A percentile compares a stretch with the other conserved stretches of the same genome.
phyloP scores from a whole-genome alignment of 2,113 vertebrate genomes.

The Embiotoca jacksoni region DNA sequence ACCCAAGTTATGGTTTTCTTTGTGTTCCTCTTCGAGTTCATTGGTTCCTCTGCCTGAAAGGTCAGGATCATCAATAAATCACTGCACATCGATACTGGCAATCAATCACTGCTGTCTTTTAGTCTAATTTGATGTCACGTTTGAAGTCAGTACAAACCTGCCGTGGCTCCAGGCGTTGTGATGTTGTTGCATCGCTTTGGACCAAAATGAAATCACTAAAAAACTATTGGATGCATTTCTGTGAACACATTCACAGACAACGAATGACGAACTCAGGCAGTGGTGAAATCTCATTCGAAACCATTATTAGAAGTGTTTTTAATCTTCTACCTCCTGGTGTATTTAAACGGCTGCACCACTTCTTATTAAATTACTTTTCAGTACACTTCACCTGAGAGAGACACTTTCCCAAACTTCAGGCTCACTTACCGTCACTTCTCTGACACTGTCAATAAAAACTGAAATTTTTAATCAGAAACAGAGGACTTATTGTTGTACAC shows the following conservation, averaged over 20 bases:
- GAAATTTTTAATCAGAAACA: neutral
- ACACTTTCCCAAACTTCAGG: neutral
- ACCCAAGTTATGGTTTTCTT: neutral
- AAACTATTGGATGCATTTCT: too few species aligned
- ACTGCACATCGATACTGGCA: neutral
- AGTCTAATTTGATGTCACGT: neutral
- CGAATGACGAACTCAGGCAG: too few species aligned
- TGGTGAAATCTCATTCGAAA: too few species aligned
- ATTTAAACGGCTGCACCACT: neutral
- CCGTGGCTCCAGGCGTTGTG: too few species aligned
- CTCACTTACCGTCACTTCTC: neutral
- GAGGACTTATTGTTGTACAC: neutral
- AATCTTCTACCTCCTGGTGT: neutral
- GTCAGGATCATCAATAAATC: slow-evolving; percentile 22
- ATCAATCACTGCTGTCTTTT: slow-evolving; percentile 14
- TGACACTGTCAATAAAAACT: neutral
- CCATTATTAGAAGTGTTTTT: neutral
- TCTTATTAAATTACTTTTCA: slow-evolving; percentile 5
- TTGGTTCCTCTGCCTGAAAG: neutral
- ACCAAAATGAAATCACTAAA: too few species aligned
- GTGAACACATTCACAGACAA: too few species aligned
- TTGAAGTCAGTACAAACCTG: too few species aligned
- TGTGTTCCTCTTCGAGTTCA: neutral
- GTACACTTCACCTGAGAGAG: too few species aligned
- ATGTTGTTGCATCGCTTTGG: too few species aligned